phyloP scores from a whole-genome alignment of 2,888 invertebrate genomes.

The Ophraella communa region DNA sequence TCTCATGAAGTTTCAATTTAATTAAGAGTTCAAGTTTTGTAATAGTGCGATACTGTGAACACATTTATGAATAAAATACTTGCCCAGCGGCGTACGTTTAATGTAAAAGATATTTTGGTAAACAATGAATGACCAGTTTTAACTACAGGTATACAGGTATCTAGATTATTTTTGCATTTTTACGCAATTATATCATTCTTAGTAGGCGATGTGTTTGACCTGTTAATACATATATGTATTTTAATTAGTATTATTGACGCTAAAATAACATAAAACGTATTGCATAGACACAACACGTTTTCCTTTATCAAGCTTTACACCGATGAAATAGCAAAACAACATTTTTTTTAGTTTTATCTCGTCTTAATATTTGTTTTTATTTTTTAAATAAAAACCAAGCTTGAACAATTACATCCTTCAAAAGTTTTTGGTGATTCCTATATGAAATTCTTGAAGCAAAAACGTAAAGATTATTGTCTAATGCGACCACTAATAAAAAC shows the following conservation, averaged over 20 bases:
- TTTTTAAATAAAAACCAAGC: conserved; percentile 20
- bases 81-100: neutral
- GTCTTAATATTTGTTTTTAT: conserved; percentile 18
- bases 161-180: too few species aligned
- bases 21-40: neutral
- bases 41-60: neutral
- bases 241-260: too few species aligned
- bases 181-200: too few species aligned
- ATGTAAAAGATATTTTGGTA: too few species aligned
- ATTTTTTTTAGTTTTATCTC: conserved; percentile 4
- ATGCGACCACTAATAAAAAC: conserved; percentile 18
- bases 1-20: neutral
- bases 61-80: neutral
- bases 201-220: too few species aligned
- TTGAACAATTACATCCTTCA: conserved; percentile 19
- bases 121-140: too few species aligned
- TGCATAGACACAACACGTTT: neutral
- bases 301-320: neutral
- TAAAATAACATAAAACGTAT: too few species aligned
- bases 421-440: conserved; percentile 14
- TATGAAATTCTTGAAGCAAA: conserved; percentile 20
- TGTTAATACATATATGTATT: too few species aligned
- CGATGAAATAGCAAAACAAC: neutral
- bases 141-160: too few species aligned
- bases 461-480: conserved; percentile 24